Evolutionary conservation across 2,888 invertebrate genomes (phyloP), one percentile per base, ranked within the genome.

Genomic region (Macrostomum cliftonense): DNA sequence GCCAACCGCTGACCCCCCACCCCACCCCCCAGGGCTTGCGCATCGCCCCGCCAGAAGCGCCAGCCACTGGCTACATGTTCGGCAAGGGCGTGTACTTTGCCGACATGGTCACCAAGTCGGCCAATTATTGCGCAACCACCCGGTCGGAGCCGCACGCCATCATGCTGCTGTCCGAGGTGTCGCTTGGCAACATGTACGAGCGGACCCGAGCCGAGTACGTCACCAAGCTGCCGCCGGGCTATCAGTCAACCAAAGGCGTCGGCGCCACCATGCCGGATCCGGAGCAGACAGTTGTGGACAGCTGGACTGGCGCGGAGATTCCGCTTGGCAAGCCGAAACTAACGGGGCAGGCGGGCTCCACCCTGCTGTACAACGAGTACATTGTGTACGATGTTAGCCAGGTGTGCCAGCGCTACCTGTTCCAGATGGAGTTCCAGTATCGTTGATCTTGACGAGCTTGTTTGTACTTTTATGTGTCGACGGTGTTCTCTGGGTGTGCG

Each of bases 21-120:
- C 4, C 28, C 28, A 19, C 42, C 37, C 54, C 56, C 13, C 73
- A 83, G 76, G 79, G 83, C 64, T 76, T 97, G 48, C 79, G 91
- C 59, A 95, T 97, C 63, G 95, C 97, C 13, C 95, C 97, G 0
- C 91, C 93, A 0, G 95, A 97, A 71, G 97, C 95, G 0, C 95
- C 95, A 1, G 81, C 79, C 54, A 73, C 46, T 52, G 52, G 52
- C 12, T 76, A 76, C 65, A 95, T 97, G 95, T 97, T 97, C 71
- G 95, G 95, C 53, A 97, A 95, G 73, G 97, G 93, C 46, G 62
- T 74, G 50, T 91, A 91, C 71, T 93, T 95, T 71, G 93, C 93
- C 12, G 95, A 97, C 70, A 93, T 93, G 89, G 91, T 93, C 1
- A 85, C 88, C 9, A 97, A 97, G 68, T 89, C 89, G 0, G 93